These are phyloP conservation scores for Sympetrum striolatum DNA, from an alignment of 2,888 invertebrate species.

Conservation along the genomic window DNA sequence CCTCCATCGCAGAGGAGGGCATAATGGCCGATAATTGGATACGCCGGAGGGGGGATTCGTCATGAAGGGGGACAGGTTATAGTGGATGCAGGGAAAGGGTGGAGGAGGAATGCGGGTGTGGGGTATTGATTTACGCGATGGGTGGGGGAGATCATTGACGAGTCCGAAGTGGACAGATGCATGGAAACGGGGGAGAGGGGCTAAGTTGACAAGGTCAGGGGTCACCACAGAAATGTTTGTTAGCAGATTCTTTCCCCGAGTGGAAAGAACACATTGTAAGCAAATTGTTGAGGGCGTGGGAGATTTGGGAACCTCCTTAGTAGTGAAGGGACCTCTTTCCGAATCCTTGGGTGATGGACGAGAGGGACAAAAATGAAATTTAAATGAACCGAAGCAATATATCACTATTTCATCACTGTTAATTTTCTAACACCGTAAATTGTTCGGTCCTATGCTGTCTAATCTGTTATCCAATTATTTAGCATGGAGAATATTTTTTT, in stretches of 20 bases:
- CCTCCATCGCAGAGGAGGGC: background rate
- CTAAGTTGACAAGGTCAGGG: background rate
- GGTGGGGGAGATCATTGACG: background rate
- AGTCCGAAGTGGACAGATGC: background rate
- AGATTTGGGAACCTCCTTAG: background rate
- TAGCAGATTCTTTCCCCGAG: background rate
- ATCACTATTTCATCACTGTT: too few species aligned
- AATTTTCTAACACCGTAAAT: too few species aligned
- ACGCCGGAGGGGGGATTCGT: background rate
- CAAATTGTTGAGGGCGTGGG: background rate
- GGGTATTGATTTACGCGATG: background rate
- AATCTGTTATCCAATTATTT: too few species aligned
- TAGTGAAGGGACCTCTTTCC: background rate
- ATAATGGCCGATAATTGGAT: conserved; percentile 11
- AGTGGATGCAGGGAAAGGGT: background rate
- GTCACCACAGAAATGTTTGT: background rate
- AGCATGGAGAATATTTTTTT: too few species aligned
- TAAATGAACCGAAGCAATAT: too few species aligned
- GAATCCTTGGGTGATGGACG: background rate
- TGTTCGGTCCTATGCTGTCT: too few species aligned
- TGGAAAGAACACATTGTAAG: background rate
- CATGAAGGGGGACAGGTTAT: background rate
- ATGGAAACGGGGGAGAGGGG: background rate
- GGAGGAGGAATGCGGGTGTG: background rate
- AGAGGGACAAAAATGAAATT: too few species aligned